Evolutionary conservation across 2,113 vertebrate species (phyloP).

Genomic region (Cinclus mexicanus): DNA sequence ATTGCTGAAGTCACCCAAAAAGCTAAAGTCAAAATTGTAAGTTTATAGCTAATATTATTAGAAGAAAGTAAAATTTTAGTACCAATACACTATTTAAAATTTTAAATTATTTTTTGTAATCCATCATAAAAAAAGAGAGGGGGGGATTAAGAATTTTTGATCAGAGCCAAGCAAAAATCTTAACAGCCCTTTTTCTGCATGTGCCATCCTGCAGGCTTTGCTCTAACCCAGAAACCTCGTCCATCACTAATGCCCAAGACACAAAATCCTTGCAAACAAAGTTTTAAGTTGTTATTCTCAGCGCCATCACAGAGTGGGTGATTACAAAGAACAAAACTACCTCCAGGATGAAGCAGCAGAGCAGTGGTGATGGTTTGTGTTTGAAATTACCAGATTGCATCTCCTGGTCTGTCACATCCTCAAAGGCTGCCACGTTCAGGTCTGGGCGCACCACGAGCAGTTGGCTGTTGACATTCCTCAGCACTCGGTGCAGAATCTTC

Average conservation of each 20-base stretch:
- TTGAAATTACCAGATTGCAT: conserved; percentile 13
- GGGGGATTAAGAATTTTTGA: background rate
- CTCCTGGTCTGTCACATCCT: conserved; percentile 65
- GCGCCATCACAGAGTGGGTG: background rate
- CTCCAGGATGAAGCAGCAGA: background rate
- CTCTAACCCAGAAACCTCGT: background rate
- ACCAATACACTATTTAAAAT: background rate
- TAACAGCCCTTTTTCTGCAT: background rate
- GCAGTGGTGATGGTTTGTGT: background rate
- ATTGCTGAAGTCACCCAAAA: background rate
- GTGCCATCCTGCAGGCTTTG: background rate
- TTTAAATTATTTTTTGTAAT: background rate
- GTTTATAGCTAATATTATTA: background rate
- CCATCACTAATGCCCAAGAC: background rate
- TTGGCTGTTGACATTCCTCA: conserved; percentile 62
- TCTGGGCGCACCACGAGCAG: conserved; percentile 60
- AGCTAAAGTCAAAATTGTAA: background rate
- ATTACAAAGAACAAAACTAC: background rate
- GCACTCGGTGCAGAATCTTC: background rate
- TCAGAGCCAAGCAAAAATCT: background rate
- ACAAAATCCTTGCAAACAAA: background rate
- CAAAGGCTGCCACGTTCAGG: conserved; percentile 37
- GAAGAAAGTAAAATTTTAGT: background rate
- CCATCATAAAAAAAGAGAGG: rapidly evolving
- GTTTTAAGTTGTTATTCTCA: background rate